Conservation (phyloP, 2,888 invertebrate species). For the Diarsia rubi region DNA sequence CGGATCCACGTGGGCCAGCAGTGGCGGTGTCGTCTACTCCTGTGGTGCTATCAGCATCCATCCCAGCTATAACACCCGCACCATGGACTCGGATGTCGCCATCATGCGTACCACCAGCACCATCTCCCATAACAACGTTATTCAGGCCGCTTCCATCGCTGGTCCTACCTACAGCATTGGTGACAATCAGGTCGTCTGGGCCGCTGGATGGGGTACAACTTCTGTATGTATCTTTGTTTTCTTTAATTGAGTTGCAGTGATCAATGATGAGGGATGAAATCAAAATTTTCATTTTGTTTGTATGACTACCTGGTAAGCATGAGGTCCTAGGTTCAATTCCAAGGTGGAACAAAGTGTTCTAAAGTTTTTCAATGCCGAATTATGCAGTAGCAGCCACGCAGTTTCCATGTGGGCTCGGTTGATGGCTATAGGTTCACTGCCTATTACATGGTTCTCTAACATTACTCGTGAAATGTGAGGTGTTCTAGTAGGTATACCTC, state of each 20-base stretch:
- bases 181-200: conserved; percentile 74
- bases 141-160: conserved; percentile 64
- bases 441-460: background rate
- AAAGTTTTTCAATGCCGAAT: background rate
- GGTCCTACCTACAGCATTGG: conserved; percentile 68
- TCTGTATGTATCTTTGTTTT: conserved; percentile 62
- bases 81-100: conserved; percentile 67
- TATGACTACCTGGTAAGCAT: background rate
- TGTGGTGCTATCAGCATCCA: conserved; percentile 61
- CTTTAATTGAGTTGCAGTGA: background rate
- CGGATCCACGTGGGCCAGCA: conserved; percentile 76
- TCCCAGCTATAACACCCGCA: conserved; percentile 50
- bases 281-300: background rate
- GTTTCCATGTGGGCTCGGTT: background rate
- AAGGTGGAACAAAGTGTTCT: background rate
- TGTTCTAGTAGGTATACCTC: background rate
- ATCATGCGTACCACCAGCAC: conserved; percentile 54
- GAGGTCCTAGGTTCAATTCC: background rate
- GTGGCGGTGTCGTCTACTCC: conserved; percentile 71
- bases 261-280: background rate
- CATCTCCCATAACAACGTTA: conserved; percentile 53
- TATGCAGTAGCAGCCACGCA: background rate
- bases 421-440: background rate
- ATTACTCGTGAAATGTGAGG: background rate
- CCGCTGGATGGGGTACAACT: conserved; percentile 80